Base-by-base conservation (phyloP, 2,113 vertebrate genomes). In the Lathamus discolor region DNA sequence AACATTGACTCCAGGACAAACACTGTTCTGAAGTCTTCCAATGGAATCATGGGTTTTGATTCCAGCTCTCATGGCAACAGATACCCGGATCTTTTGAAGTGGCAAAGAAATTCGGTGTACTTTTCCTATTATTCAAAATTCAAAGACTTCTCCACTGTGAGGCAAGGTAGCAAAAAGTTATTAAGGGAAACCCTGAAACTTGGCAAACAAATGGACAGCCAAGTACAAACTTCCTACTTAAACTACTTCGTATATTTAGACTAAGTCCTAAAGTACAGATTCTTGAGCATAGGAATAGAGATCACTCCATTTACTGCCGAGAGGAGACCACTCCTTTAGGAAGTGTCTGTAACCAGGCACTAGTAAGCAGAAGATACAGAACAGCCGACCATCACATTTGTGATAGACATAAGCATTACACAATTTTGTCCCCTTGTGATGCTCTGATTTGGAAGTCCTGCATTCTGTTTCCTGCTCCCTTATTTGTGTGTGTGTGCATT, bases 361-460 rank as follows among this genome's bases (percentile, higher is more conserved):
- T 17, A 64, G 25, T 25, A 66, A 77, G 8, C 39, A 54, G 10
- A 61, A 83, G 27, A 17, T 41, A 48, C 29, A 52, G 51, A 55
- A 12, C 13, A 88, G 48, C 27, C 57, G 44, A 78, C 66, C 23
- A 11, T 54, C 29, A 39, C 11, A 41, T 33, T 31, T 81, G 17
- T 39, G 28, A 23, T 23, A 55, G n/a, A 31, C 4, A 18, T 11
- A 62, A 63, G 2, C 23, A 11, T 75, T 49, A 69, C 1, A 13
- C 1, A 2, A 4, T 68, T 90, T 39, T 63, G 7, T 29, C 35
- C 14, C 4, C 10, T 51, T 29, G 14, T 0, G 0, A 37, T 41
- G 13, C 1, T 2, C 33, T 46, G 6, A 28, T 3, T 64, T 85
- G 10, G 11, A 83, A 73, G 28, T 37, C 31, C 43, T 46, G 10